Percentiles rank a stretch among this genome's conserved stretches.
Conservation (phyloP, 2,888 invertebrate species). For the Nesidiocoris tenuis region DNA sequence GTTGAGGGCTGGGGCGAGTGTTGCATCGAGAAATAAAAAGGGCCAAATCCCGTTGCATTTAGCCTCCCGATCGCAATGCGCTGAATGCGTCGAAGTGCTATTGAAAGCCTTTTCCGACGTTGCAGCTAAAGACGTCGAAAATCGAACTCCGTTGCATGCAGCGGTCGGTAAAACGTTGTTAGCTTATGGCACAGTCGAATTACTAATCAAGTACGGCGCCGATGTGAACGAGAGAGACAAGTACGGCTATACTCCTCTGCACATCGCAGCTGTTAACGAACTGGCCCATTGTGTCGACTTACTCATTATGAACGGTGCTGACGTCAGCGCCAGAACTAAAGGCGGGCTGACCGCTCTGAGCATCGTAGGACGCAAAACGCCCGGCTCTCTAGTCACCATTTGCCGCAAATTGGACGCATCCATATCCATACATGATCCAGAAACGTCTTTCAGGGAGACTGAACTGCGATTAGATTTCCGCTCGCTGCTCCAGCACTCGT, state of each 20-base stretch:
- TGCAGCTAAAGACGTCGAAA: slow-evolving; percentile 76
- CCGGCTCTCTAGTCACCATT: slow-evolving; percentile 79
- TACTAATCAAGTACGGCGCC: slow-evolving; percentile 74
- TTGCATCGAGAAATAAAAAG: slow-evolving; percentile 71
- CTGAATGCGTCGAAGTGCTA: slow-evolving; percentile 77
- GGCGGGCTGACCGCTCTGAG: slow-evolving; percentile 83
- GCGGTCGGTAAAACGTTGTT: slow-evolving; percentile 80
- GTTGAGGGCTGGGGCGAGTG: slow-evolving; percentile 72
- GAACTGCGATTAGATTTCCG: slow-evolving; percentile 80
- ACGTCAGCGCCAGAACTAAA: slow-evolving; percentile 84
- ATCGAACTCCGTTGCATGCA: slow-evolving; percentile 77
- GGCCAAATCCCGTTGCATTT: slow-evolving; percentile 84
- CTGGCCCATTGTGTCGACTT: slow-evolving; percentile 81
- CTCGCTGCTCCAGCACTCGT: slow-evolving; percentile 77
- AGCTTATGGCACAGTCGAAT: slow-evolving; percentile 75
- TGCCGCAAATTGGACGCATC: slow-evolving; percentile 79
- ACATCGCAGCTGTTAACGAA: slow-evolving; percentile 82
- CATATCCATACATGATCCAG: slow-evolving; percentile 56
- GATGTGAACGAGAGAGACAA: slow-evolving; percentile 81
- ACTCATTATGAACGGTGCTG: slow-evolving; percentile 79
- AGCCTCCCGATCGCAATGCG: slow-evolving; percentile 75
- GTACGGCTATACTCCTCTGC: slow-evolving; percentile 81
- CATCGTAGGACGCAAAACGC: slow-evolving; percentile 82
- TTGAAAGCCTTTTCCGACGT: slow-evolving; percentile 75
- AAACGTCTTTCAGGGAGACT: slow-evolving; percentile 73